Percentiles rank a stretch among this genome's conserved stretches.
Evolutionary conservation across 2,888 invertebrate species (phyloP).

Genomic region (Agrochola lota): DNA sequence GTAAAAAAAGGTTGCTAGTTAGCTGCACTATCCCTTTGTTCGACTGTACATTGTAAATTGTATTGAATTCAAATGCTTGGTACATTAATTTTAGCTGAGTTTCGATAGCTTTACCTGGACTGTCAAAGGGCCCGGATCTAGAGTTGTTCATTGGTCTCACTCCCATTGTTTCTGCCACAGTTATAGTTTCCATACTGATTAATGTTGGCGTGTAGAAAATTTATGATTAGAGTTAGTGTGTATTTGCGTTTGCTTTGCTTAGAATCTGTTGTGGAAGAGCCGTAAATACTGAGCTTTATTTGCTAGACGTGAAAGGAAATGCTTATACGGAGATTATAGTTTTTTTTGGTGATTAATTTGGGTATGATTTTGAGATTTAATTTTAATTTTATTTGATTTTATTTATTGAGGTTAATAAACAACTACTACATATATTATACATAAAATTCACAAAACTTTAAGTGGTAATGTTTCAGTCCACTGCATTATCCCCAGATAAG

Average conservation of each 20-base stretch:
- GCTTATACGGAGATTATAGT: not conserved
- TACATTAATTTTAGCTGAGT: constrained; percentile 53
- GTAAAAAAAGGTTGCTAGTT: not conserved
- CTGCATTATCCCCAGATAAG: too few species aligned
- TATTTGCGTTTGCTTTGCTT: constrained; percentile 28
- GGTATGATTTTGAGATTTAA: not conserved
- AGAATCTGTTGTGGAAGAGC: constrained; percentile 3
- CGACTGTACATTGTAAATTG: constrained; percentile 30
- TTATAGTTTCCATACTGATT: constrained; percentile 56
- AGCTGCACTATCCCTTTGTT: constrained; percentile 3
- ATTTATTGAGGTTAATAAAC: too few species aligned
- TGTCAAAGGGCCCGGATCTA: constrained; percentile 29
- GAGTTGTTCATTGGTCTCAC: constrained; percentile 38
- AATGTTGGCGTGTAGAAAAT: constrained; percentile 49
- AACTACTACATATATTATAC: too few species aligned
- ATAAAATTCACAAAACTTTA: too few species aligned
- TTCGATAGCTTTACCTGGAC: constrained; percentile 41
- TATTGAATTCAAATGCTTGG: constrained; percentile 58
- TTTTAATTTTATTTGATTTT: too few species aligned
- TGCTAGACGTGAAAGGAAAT: not conserved
- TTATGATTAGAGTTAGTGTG: constrained; percentile 45
- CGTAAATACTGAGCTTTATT: constrained; percentile 25
- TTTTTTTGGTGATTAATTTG: not conserved
- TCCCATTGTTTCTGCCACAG: constrained; percentile 57
- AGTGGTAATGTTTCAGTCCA: too few species aligned